These are phyloP conservation scores for Xiphorhynchus elegans DNA, from an alignment of 2,113 vertebrate species.

Conservation along the genomic window DNA sequence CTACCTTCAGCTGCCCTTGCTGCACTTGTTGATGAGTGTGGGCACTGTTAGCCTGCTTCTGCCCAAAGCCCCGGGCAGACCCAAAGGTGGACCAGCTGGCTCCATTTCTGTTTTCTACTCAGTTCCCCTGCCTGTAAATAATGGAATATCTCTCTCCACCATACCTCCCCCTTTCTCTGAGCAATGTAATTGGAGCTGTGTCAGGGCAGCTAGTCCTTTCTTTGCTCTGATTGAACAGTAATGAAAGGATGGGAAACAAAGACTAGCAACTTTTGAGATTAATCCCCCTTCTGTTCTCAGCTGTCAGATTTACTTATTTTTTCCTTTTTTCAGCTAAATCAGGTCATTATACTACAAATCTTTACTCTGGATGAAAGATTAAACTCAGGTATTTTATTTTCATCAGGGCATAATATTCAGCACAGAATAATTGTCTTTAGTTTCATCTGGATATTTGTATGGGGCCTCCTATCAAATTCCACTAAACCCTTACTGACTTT, in stretches of 20 bases:
- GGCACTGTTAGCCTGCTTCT: constrained; percentile 11
- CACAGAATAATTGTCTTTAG: constrained; percentile 67
- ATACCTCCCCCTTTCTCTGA: constrained; percentile 34
- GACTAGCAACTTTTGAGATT: constrained; percentile 73
- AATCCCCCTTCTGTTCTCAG: constrained; percentile 78
- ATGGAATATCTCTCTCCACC: constrained; percentile 73
- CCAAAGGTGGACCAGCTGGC: background rate
- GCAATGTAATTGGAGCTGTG: constrained; percentile 77
- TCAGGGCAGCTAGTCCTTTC: constrained; percentile 60
- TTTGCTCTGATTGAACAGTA: constrained; percentile 69
- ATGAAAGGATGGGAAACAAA: constrained; percentile 77
- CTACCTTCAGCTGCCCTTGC: background rate
- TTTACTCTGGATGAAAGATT: constrained; percentile 77
- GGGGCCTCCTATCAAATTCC: constrained; percentile 73
- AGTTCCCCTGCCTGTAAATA: constrained; percentile 62
- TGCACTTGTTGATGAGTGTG: background rate
- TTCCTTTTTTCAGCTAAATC: constrained; percentile 76
- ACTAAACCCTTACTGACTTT: constrained; percentile 70
- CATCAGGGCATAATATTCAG: constrained; percentile 62
- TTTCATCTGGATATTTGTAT: constrained; percentile 68
- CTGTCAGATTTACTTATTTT: constrained; percentile 75
- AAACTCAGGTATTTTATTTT: constrained; percentile 74
- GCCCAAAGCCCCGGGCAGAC: constrained; percentile 38
- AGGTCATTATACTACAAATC: constrained; percentile 78
- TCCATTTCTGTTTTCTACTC: constrained; percentile 51